Percentiles rank a stretch among this genome's conserved stretches.
Conservation (phyloP, 2,888 invertebrate species). For the Heteropelma amictum region DNA sequence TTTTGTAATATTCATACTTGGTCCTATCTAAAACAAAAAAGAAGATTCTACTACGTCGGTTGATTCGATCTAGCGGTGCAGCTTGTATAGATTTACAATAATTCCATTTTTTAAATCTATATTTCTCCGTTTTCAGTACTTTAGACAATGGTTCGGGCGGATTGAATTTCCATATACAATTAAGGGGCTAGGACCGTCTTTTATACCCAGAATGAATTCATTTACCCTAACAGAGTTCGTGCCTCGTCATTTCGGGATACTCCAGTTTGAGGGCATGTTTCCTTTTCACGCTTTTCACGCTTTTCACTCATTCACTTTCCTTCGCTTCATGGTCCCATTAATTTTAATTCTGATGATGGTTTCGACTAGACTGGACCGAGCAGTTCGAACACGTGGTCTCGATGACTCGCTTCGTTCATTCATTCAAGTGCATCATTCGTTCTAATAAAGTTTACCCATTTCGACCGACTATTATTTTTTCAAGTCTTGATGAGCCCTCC, state of each 20-base stretch:
- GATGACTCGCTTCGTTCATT: conserved; percentile 41
- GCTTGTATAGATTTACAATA: conserved; percentile 26
- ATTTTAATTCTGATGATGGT: conserved; percentile 65
- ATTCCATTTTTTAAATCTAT: conserved; percentile 18
- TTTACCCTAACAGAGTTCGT: conserved; percentile 15
- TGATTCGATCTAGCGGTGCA: conserved; percentile 31
- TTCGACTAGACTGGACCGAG: conserved; percentile 67
- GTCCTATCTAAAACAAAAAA: conserved; percentile 56
- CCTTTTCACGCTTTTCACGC: conserved; percentile 21
- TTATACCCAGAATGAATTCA: conserved; percentile 12
- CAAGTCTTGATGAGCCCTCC: no score
- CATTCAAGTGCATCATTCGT: conserved; percentile 41
- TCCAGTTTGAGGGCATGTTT: conserved; percentile 57
- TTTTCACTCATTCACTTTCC: conserved; percentile 7
- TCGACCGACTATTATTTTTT: no score
- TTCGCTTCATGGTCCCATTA: conserved; percentile 71
- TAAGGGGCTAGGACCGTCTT: conserved; percentile 45
- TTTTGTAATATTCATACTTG: conserved; percentile 61
- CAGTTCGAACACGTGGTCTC: conserved; percentile 63
- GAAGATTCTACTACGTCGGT: conserved; percentile 32
- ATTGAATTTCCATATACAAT: conserved; percentile 50
- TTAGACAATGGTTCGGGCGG: conserved; percentile 57
- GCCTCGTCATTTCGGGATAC: conserved; percentile 37
- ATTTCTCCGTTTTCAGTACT: conserved; percentile 40
- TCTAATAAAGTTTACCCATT: no score